Percentiles rank a stretch among this genome's conserved stretches.
phyloP scores from a whole-genome alignment of 2,113 vertebrate genomes.

The Chaenocephalus aceratus region DNA sequence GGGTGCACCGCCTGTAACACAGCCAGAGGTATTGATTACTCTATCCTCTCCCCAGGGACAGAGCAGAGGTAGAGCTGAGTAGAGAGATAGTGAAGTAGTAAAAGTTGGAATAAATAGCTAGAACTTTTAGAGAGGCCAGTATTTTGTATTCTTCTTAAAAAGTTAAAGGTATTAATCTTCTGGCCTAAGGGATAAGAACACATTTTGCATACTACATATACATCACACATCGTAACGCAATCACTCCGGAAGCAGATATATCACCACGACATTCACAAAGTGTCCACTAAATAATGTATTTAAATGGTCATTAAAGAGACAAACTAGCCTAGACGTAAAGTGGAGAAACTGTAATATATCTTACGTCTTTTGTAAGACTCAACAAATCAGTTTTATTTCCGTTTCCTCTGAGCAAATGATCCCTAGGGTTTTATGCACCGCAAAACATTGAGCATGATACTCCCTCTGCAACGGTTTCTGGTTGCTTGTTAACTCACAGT shows the following conservation, averaged over 20 bases:
- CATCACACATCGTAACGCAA: neutral
- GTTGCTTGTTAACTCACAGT: conserved; percentile 32
- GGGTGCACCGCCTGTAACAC: conserved; percentile 56
- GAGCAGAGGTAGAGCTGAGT: neutral
- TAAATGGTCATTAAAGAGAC: conserved; percentile 20
- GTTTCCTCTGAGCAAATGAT: conserved; percentile 25
- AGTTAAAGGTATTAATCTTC: neutral
- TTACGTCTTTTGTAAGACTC: neutral
- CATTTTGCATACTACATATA: neutral
- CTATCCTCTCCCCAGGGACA: conserved; percentile 39
- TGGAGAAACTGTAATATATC: neutral
- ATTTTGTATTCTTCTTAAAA: neutral
- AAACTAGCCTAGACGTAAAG: neutral
- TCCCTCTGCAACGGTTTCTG: conserved; percentile 22
- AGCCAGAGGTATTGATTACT: conserved; percentile 70
- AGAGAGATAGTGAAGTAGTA: conserved; percentile 42
- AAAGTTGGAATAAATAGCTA: conserved; percentile 18
- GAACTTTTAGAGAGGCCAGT: conserved; percentile 12
- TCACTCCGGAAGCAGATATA: neutral
- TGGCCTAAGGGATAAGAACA: neutral
- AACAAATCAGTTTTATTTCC: conserved; percentile 15
- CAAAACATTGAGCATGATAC: conserved; percentile 30
- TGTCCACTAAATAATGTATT: neutral
- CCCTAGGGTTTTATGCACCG: conserved; percentile 18
- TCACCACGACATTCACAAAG: neutral